A percentile compares a stretch with the other conserved stretches of the same genome.
Conservation (phyloP, 2,113 vertebrate species). For the Mustela nigripes region DNA sequence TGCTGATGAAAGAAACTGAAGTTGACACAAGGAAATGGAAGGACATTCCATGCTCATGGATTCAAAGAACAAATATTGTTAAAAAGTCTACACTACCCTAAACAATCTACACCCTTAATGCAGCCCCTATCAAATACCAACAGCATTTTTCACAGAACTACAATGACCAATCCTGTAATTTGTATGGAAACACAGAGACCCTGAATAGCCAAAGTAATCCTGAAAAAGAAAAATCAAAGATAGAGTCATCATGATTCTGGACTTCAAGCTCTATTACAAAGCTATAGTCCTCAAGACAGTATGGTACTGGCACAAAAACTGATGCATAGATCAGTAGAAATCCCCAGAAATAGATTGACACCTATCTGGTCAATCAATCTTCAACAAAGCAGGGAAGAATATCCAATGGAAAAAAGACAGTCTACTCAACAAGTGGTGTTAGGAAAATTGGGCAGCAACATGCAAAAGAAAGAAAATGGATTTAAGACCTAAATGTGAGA, state of each 20-base stretch:
- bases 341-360: not conserved
- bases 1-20: not conserved
- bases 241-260: not conserved
- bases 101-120: not conserved
- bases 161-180: not conserved
- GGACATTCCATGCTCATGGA: not conserved
- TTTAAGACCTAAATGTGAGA: not conserved
- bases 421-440: not conserved
- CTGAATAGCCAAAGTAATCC: not conserved
- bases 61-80: not conserved
- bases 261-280: not conserved
- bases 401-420: not conserved
- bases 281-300: not conserved
- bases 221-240: not conserved
- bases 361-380: not conserved
- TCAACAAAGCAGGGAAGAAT: not conserved
- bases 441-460: not conserved
- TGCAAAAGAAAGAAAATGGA: not conserved
- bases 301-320: not conserved
- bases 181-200: not conserved
- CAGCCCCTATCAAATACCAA: not conserved
- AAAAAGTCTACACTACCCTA: not conserved
- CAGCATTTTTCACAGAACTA: not conserved
- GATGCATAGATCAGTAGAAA: not conserved
- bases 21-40: not conserved